These are phyloP conservation scores for Machaerirhynchus nigripectus DNA, from an alignment of 2,113 vertebrate genomes.

Conservation along the genomic window DNA sequence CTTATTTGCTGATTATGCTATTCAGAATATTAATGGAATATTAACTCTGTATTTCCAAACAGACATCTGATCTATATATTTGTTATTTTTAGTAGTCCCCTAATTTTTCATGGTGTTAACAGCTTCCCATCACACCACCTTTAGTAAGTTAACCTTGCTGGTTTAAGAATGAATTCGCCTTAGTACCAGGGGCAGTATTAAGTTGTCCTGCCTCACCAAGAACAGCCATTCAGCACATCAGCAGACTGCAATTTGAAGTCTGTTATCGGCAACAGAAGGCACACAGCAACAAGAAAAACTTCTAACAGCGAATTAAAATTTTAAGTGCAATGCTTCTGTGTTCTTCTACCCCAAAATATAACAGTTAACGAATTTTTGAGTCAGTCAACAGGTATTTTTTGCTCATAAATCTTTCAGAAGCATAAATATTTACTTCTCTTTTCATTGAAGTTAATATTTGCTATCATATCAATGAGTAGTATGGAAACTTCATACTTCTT, in stretches of 20 bases:
- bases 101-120: not conserved
- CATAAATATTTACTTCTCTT: not conserved
- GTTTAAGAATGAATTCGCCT: not conserved
- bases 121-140: not conserved
- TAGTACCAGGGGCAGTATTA: not conserved
- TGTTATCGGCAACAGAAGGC: rapidly evolving
- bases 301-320: not conserved
- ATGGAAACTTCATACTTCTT: not conserved
- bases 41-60: not conserved
- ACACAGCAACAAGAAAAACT: not conserved
- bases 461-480: not conserved
- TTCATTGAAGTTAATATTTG: not conserved
- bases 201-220: not conserved
- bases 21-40: not conserved
- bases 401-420: not conserved
- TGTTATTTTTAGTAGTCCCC: not conserved
- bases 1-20: not conserved
- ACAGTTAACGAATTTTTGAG: not conserved
- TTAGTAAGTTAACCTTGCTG: not conserved
- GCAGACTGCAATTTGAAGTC: not conserved
- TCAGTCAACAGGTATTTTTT: not conserved
- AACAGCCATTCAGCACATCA: not conserved
- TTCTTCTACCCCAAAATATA: not conserved
- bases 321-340: not conserved
- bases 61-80: rapidly evolving